A percentile compares a stretch with the other conserved stretches of the same genome.
These are phyloP conservation scores for Cylloceria caligata DNA, from an alignment of 2,888 invertebrate genomes.

Conservation along the genomic window DNA sequence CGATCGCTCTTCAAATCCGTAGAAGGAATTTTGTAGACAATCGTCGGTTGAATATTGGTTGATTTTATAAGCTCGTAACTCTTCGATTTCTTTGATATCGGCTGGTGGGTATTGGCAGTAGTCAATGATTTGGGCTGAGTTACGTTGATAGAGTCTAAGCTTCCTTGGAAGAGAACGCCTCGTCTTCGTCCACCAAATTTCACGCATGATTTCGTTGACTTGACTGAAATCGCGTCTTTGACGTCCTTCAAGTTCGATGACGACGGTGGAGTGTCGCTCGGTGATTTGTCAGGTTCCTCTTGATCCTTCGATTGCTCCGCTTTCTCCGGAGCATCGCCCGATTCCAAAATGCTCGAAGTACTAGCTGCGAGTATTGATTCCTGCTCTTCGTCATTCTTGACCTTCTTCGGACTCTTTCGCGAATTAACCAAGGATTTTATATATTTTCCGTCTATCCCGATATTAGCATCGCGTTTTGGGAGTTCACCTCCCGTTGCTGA, in stretches of 20 bases:
- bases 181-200: slow-evolving; percentile 55
- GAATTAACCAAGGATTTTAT: slow-evolving; percentile 80
- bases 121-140: slow-evolving; percentile 62
- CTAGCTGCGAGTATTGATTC: slow-evolving; percentile 24
- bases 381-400: slow-evolving; percentile 68
- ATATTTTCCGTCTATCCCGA: slow-evolving; percentile 82
- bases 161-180: slow-evolving; percentile 73
- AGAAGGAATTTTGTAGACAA: slow-evolving; percentile 67
- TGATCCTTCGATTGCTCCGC: slow-evolving; percentile 44
- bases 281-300: slow-evolving; percentile 25
- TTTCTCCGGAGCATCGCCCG: slow-evolving; percentile 36
- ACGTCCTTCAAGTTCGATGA: not conserved
- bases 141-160: slow-evolving; percentile 77
- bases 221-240: not conserved
- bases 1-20: slow-evolving; percentile 64
- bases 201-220: not conserved
- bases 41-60: slow-evolving; percentile 57
- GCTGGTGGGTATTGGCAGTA: slow-evolving; percentile 63
- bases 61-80: slow-evolving; percentile 82
- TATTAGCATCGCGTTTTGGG: slow-evolving; percentile 64
- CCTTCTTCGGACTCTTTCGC: slow-evolving; percentile 78
- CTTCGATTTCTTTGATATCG: slow-evolving; percentile 81
- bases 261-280: not conserved
- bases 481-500: slow-evolving; percentile 24
- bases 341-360: not conserved